Evolutionary conservation across 2,113 vertebrate genomes (phyloP), one percentile per base, ranked within the genome.

Genomic region (Amblyopsis rosae): DNA sequence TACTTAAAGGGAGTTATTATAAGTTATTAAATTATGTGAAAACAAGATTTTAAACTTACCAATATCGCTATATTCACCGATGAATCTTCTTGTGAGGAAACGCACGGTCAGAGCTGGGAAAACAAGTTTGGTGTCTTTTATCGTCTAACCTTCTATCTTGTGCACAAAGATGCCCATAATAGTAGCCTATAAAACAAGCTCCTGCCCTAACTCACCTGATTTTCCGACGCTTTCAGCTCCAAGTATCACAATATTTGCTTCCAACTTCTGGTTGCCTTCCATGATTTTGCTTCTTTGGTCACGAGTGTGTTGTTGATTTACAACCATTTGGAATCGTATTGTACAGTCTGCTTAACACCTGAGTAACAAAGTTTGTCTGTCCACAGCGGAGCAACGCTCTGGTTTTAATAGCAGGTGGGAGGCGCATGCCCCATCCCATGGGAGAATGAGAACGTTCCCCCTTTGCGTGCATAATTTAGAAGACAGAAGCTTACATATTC

Each of bases 11-110:
- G 15, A 26, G 26, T 26, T 26, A 26, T 26, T 26, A 26, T 26
- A 26, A 3, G 26, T 26, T 26, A 26, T 26, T 26, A 2, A 26
- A 26, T 26, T 2, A 26, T 2, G 26, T 26, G 26, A 26, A 26
- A 26, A 26, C 26, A 26, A 26, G 26, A 48, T 9, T 12, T 10
- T 2, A 35, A 12, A 65, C 80, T 90, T 87, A 95, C 94, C 93
- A 73, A 93, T 93, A 62, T 94, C 90, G 48, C 94, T 93, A 0
- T 95, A 95, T 67, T 95, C 94, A 19, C 94, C 93, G 0, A 95
- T 95, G 74, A 95, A 95, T 55, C 93, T 89, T 65, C 91, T 85
- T 16, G 94, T 95, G 49, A 95, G 86, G 76, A 95, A 94, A 26
- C 93, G 91, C 46, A 95, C 94, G 0, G 93, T 93, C 55, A 95